These are phyloP conservation scores for Melospiza melodia DNA, from an alignment of 2,113 vertebrate genomes.

Conservation along the genomic window DNA sequence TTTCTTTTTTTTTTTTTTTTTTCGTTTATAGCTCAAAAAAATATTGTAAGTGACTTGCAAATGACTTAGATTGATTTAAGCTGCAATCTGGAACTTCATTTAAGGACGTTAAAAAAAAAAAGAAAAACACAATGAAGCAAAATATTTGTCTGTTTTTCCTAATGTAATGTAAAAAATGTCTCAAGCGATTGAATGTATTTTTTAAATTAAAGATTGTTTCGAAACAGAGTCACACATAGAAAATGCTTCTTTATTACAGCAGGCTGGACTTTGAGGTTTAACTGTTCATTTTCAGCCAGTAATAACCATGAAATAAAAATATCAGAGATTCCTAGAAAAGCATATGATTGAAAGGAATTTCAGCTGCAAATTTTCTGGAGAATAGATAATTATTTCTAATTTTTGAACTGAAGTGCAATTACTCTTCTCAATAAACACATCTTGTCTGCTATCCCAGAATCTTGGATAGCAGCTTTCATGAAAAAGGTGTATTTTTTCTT, in stretches of 20 bases:
- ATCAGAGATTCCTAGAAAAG: not conserved
- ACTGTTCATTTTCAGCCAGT: not conserved
- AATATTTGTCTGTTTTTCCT: not conserved
- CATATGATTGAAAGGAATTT: not conserved
- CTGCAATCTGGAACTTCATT: not conserved
- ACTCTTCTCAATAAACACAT: not conserved
- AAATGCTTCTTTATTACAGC: not conserved
- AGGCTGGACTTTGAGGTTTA: not conserved
- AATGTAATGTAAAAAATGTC: not conserved
- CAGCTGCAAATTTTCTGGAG: not conserved
- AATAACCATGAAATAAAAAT: not conserved
- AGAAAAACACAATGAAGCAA: not conserved
- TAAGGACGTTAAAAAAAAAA: not conserved
- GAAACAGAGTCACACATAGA: not conserved
- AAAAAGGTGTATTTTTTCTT: rapidly evolving
- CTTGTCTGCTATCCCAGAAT: not conserved
- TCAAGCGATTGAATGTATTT: not conserved
- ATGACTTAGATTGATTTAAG: not conserved
- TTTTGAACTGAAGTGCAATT: not conserved
- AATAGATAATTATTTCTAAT: not conserved
- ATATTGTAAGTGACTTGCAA: not conserved
- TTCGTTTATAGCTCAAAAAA: not conserved
- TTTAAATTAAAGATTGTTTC: not conserved
- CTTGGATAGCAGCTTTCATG: not conserved
- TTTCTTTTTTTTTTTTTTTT: no score